phyloP scores from a whole-genome alignment of 2,797 vertebrate genomes.

The Taeniopygia guttata region DNA sequence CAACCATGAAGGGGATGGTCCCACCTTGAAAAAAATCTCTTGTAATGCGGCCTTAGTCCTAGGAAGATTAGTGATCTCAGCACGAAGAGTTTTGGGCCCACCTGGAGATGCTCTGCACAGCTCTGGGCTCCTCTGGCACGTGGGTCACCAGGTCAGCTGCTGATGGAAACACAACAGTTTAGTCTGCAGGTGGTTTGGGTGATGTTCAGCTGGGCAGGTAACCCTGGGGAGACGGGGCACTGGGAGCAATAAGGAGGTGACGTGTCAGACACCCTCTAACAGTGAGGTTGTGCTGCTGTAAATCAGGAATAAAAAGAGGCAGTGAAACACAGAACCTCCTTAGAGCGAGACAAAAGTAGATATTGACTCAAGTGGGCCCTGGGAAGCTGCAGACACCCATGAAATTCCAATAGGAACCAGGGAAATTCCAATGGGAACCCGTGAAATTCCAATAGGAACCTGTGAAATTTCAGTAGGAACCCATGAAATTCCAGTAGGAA shows the following conservation, averaged over 20 bases:
- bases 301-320: background rate
- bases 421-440: accelerated
- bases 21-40: background rate
- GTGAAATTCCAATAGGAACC: accelerated
- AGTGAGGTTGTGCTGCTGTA: background rate
- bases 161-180: conserved; percentile 13
- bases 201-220: background rate
- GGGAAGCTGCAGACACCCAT: background rate
- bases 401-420: accelerated
- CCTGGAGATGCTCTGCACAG: conserved; percentile 55
- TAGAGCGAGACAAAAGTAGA: background rate
- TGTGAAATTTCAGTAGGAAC: accelerated
- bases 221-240: background rate
- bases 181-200: background rate
- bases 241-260: background rate
- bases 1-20: background rate
- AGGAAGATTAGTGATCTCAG: background rate
- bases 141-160: conserved; percentile 14
- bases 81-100: background rate
- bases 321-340: background rate
- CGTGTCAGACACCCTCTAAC: accelerated
- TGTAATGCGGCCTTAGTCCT: background rate
- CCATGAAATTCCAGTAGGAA: accelerated
- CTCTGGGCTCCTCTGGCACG: conserved; percentile 30
- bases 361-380: background rate